Conservation (phyloP, 2,888 invertebrate species). For the Xestia sexstrigata region DNA sequence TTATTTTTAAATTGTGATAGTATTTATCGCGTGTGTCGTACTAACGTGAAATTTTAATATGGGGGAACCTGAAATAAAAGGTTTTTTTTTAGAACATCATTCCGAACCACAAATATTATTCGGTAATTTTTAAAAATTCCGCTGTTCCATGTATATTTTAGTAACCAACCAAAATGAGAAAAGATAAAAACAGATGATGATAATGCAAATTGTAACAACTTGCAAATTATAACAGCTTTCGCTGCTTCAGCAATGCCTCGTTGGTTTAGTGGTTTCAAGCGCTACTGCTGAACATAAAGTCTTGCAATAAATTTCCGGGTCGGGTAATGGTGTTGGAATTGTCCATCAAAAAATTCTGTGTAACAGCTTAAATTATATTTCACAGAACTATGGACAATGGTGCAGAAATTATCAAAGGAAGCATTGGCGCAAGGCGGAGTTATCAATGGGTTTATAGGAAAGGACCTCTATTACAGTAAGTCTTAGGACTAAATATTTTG, state of each 20-base stretch:
- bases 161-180: too few species aligned
- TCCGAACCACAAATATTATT: too few species aligned
- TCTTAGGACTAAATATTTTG: background rate
- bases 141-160: too few species aligned
- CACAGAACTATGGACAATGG: conserved; percentile 59
- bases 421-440: conserved; percentile 60
- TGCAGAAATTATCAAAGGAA: conserved; percentile 54
- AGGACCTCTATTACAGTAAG: conserved; percentile 65
- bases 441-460: conserved; percentile 49
- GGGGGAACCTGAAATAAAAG: too few species aligned
- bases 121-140: too few species aligned
- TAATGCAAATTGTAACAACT: background rate
- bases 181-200: background rate
- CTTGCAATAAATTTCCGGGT: background rate
- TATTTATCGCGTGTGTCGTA: too few species aligned
- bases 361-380: background rate
- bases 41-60: too few species aligned
- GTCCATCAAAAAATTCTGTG: background rate
- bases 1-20: too few species aligned
- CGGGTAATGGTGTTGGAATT: background rate
- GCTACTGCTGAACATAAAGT: background rate
- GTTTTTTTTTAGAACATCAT: too few species aligned
- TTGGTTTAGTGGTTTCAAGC: background rate
- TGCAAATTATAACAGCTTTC: background rate
- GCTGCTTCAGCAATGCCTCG: background rate